Evolutionary conservation across 2,888 invertebrate species (phyloP), one percentile per base, ranked within the genome.

Genomic region (Drosophila seclusa): DNA sequence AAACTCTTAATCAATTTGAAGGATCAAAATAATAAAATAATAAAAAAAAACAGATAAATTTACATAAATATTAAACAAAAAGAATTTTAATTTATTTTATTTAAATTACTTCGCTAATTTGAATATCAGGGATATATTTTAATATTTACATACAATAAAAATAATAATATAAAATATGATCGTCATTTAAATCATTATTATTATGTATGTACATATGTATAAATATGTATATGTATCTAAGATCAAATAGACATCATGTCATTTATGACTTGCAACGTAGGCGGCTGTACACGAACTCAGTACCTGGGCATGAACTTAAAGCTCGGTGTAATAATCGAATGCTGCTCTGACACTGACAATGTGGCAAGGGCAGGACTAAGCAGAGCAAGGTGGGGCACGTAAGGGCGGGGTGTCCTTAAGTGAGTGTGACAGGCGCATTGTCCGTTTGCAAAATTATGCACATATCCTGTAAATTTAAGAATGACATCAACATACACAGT

Each of bases 381-480:
- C 34, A 16, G 16, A 24, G n/a, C 18, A n/a, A 29, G 45, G 21
- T 21, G 16, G 38, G 53, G 21, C 29, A 8, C 8, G 24, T 2
- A 16, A 1, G n/a, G 27, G 16, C 21, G 8, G 52, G 16, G 24
- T 54, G 24, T 32, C 50, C 42, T 54, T 70, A 75, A 80, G 70
- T 70, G 67, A 68, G 59, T 50, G 38, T 64, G 73, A 63, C 65
- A 66, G 67, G 76, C 79, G 71, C 68, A 71, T 78, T 76, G 81
- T 87, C 66, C 76, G 70, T 59, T 55, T 76, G 66, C 63, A 66
- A 87, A 83, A 89, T 85, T 85, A 90, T 82, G 73, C 80, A 78
- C 86, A 86, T 90, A 90, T 86, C 86, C 86, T 86, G 86, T 82
- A 68, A 88, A 80, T 90, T 85, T 88, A 90, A 78, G 78, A 78